phyloP scores from a whole-genome alignment of 92 coral and sea anemone genomes.

The Palythoa grandis region DNA sequence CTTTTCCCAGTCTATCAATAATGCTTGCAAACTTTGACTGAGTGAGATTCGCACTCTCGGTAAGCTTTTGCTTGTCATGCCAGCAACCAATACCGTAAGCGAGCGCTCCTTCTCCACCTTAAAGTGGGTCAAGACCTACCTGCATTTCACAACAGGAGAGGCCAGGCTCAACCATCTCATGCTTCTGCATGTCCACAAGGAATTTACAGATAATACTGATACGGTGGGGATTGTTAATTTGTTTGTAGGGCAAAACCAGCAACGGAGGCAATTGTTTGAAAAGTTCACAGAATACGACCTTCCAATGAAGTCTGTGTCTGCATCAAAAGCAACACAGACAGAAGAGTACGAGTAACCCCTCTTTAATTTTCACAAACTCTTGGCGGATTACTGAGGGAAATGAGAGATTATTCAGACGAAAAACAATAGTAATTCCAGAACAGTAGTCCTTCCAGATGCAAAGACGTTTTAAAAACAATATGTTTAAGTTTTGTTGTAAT shows the following conservation, averaged over 20 bases:
- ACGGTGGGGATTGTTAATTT: conserved; percentile 5
- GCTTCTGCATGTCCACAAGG: too few species aligned
- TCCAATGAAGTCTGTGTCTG: too few species aligned
- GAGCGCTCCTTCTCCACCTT: conserved; percentile 56
- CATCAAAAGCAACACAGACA: too few species aligned
- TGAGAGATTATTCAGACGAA: neutral
- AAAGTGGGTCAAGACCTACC: conserved; percentile 38
- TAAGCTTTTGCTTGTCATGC: too few species aligned
- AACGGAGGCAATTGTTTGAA: neutral
- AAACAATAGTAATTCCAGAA: neutral
- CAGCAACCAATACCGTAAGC: conserved; percentile 57
- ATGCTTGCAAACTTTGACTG: conserved; percentile 36
- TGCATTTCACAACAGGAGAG: conserved; percentile 26
- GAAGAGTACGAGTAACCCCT: too few species aligned
- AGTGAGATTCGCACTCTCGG: conserved; percentile 44
- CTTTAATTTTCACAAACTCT: neutral
- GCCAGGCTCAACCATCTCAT: too few species aligned
- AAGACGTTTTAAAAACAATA: neutral
- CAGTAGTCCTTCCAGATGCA: conserved; percentile 23
- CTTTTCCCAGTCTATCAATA: too few species aligned
- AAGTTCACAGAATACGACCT: too few species aligned
- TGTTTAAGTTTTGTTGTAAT: neutral
- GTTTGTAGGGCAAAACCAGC: conserved; percentile 12
- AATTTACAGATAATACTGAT: conserved; percentile 40
- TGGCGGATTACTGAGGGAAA: neutral